Percentiles rank a stretch among this genome's conserved stretches.
phyloP scores from a whole-genome alignment of 1,140 invertebrate genomes.

The Bursaphelenchus mucronatus region DNA sequence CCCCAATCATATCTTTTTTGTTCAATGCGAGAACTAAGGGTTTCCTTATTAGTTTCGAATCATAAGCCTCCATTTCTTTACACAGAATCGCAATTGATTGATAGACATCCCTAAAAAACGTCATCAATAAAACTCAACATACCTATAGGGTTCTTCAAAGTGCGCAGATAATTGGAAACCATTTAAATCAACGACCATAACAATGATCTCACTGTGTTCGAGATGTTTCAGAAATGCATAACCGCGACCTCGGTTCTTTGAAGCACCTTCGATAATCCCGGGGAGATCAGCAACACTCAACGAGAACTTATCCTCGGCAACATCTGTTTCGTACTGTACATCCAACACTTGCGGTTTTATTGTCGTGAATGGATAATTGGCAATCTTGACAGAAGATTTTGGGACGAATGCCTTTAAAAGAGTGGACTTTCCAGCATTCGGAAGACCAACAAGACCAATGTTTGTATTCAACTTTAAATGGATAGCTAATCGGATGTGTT shows the following conservation, averaged over 20 bases:
- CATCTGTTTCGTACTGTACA: constrained; percentile 24
- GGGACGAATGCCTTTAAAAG: constrained; percentile 54
- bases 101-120: constrained; percentile 41
- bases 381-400: constrained; percentile 52
- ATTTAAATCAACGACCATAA: constrained; percentile 71
- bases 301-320: constrained; percentile 54
- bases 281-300: constrained; percentile 86
- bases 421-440: constrained; percentile 60
- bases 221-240: constrained; percentile 75
- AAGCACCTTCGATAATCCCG: constrained; percentile 88
- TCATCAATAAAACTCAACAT: constrained; percentile 11
- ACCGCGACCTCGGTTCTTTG: constrained; percentile 71
- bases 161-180: constrained; percentile 48
- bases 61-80: constrained; percentile 50
- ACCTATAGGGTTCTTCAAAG: constrained; percentile 50
- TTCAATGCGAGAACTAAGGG: constrained; percentile 50
- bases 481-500: constrained; percentile 32
- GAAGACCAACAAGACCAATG: constrained; percentile 57
- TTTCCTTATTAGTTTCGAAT: constrained; percentile 41
- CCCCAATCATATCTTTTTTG: constrained; percentile 45
- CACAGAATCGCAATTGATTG: constrained; percentile 53
- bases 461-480: constrained; percentile 55
- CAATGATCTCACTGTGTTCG: constrained; percentile 78
- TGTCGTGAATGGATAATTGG: constrained; percentile 57
- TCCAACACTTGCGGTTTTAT: constrained; percentile 46